phyloP scores from a whole-genome alignment of 1,140 invertebrate species.

The Pogonognathellus flavescens region DNA sequence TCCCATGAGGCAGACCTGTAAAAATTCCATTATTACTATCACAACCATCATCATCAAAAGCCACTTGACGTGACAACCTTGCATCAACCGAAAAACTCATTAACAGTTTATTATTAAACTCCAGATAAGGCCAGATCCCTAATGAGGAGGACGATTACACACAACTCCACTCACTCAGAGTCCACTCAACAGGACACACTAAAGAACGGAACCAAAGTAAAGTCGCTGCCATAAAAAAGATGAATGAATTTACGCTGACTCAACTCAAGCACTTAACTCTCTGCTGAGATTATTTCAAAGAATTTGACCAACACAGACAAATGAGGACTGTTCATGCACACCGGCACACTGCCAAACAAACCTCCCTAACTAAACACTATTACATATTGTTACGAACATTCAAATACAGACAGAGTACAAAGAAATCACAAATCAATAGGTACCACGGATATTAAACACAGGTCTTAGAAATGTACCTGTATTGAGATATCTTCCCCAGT shows the following conservation, averaged over 20 bases:
- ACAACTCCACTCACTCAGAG: neutral
- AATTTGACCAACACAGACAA: slow-evolving; percentile 10
- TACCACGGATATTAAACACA: too few species aligned
- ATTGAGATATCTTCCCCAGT: too few species aligned
- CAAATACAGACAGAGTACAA: too few species aligned
- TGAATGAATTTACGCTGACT: slow-evolving; percentile 33
- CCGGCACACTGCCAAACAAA: neutral
- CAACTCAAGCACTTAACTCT: neutral
- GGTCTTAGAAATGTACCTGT: too few species aligned
- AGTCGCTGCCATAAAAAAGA: neutral
- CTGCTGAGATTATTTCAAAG: slow-evolving; percentile 3
- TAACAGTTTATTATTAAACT: slow-evolving; percentile 32
- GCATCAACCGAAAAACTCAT: slow-evolving; percentile 27
- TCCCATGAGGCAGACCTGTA: slow-evolving; percentile 72
- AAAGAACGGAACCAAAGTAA: neutral
- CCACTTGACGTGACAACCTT: slow-evolving; percentile 7
- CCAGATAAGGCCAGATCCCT: slow-evolving; percentile 24
- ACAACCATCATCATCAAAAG: neutral
- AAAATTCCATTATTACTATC: slow-evolving; percentile 14
- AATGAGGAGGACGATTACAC: slow-evolving; percentile 8
- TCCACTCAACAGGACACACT: neutral
- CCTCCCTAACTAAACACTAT: neutral
- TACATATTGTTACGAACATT: too few species aligned
- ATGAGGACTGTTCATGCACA: neutral
- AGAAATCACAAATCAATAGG: too few species aligned